These are phyloP conservation scores for Hylia prasina DNA, from an alignment of 2,113 vertebrate species.

Conservation along the genomic window DNA sequence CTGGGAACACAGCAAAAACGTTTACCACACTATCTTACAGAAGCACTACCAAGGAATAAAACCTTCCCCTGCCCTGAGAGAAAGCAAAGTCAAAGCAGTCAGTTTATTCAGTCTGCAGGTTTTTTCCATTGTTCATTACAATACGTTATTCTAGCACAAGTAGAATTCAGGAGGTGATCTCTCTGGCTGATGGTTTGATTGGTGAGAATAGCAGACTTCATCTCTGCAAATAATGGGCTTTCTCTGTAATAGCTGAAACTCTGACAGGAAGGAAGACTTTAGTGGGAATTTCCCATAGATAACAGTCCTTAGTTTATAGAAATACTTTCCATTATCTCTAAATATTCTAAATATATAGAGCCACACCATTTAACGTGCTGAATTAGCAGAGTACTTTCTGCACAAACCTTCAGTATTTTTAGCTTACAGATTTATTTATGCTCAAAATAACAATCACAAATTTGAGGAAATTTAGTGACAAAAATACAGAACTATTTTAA, in stretches of 20 bases:
- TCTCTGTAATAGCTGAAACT: slow-evolving; percentile 59
- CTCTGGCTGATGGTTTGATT: neutral
- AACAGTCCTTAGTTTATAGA: slow-evolving; percentile 62
- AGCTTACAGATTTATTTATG: neutral
- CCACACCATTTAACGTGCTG: neutral
- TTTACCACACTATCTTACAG: slow-evolving; percentile 7
- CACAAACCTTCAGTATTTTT: neutral
- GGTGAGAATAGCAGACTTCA: slow-evolving; percentile 42
- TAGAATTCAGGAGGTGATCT: slow-evolving; percentile 29
- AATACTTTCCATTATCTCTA: slow-evolving; percentile 55
- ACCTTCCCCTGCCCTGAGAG: neutral
- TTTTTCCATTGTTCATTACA: slow-evolving; percentile 58
- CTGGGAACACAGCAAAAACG: neutral
- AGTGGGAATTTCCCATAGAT: slow-evolving; percentile 74
- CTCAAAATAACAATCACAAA: neutral
- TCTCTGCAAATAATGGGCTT: slow-evolving; percentile 41
- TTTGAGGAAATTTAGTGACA: neutral
- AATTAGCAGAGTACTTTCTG: slow-evolving; percentile 22
- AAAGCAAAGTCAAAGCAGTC: neutral
- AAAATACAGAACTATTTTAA: neutral
- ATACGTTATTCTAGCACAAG: slow-evolving; percentile 48
- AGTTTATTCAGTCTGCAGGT: slow-evolving; percentile 58
- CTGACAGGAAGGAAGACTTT: slow-evolving; percentile 73
- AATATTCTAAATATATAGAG: slow-evolving; percentile 25
- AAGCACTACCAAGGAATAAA: neutral